These are phyloP conservation scores for Papilio demoleus DNA, from an alignment of 2,888 invertebrate genomes.

Conservation along the genomic window DNA sequence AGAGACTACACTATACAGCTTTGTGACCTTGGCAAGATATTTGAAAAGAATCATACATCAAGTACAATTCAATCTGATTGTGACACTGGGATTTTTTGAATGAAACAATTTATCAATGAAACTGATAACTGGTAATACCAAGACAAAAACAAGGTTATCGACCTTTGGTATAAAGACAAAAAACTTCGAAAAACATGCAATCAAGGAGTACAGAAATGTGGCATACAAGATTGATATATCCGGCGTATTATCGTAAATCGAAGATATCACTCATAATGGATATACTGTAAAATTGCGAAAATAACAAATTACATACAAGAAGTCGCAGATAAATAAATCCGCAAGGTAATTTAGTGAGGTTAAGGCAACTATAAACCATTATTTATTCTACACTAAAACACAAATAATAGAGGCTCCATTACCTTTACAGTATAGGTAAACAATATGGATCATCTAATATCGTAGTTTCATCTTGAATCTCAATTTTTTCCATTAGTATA, in stretches of 20 bases:
- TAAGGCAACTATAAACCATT: not conserved
- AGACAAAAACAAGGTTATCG: not conserved
- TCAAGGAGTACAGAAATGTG: constrained; percentile 5
- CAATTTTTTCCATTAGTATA: too few relatives aligned
- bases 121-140: not conserved
- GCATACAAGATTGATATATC: constrained; percentile 7
- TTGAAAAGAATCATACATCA: too few relatives aligned
- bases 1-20: too few relatives aligned
- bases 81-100: not conserved
- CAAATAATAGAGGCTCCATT: not conserved
- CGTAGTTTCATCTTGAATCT: too few relatives aligned
- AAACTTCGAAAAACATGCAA: not conserved
- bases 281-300: not conserved
- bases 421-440: not conserved
- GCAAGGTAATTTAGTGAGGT: not conserved
- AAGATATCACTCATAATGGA: not conserved
- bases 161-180: not conserved
- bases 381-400: not conserved
- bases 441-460: too few relatives aligned
- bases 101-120: not conserved
- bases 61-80: too few relatives aligned
- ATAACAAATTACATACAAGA: constrained; percentile 1
- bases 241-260: constrained; percentile 12
- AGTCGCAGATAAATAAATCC: constrained; percentile 7
- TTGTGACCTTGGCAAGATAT: too few relatives aligned